A percentile compares a stretch with the other conserved stretches of the same genome.
Evolutionary conservation across 2,113 vertebrate species (phyloP).

Genomic region (Gambusia affinis): DNA sequence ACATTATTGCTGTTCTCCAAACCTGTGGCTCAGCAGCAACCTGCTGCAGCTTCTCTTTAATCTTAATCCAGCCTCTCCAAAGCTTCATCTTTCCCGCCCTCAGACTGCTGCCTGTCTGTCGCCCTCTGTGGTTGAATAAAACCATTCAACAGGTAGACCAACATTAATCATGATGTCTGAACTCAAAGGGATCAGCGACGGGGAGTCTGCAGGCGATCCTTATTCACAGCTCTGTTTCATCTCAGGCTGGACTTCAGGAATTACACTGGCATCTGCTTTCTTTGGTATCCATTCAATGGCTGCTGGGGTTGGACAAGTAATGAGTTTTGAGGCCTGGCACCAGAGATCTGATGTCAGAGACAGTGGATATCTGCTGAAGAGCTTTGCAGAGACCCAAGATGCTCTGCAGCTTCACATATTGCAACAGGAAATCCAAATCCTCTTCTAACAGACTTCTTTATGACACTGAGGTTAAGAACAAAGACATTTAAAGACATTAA

Average conservation of each 20-base stretch:
- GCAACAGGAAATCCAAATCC: neutral
- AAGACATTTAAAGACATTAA: too few relatives aligned
- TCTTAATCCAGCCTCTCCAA: constrained; percentile 19
- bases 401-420: neutral
- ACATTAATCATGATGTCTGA: constrained; percentile 43
- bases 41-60: constrained; percentile 21
- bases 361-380: neutral
- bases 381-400: constrained; percentile 10
- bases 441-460: neutral
- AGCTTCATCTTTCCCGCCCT: neutral
- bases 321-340: constrained; percentile 24
- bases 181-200: constrained; percentile 14
- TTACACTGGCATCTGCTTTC: constrained; percentile 26
- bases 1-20: constrained; percentile 37
- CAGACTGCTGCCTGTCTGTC: constrained; percentile 20
- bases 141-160: constrained; percentile 36
- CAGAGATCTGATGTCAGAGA: neutral
- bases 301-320: constrained; percentile 16
- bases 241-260: constrained; percentile 34
- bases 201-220: constrained; percentile 18
- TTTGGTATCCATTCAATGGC: constrained; percentile 24
- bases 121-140: constrained; percentile 23
- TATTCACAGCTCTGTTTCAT: constrained; percentile 32
- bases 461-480: neutral
- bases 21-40: neutral